Percentiles rank a stretch among this genome's conserved stretches.
phyloP scores from a whole-genome alignment of 2,888 invertebrate genomes.

The Polyploca ridens region DNA sequence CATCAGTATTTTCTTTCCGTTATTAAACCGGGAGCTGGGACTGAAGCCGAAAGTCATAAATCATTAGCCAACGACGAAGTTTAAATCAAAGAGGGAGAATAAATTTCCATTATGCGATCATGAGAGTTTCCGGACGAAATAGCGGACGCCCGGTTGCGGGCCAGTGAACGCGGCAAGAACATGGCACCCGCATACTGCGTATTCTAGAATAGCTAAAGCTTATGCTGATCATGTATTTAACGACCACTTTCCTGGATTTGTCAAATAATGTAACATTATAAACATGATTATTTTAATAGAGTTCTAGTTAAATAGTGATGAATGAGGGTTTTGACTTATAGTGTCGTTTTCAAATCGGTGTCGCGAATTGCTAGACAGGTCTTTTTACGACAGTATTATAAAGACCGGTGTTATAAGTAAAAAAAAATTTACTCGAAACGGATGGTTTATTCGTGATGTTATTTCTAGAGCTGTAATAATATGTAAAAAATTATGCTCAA shows the following conservation, averaged over 20 bases:
- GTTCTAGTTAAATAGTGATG: too few species aligned
- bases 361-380: too few species aligned
- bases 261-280: too few species aligned
- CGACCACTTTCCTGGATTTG: neutral
- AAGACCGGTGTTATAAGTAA: too few species aligned
- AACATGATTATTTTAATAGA: too few species aligned
- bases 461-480: too few species aligned
- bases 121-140: conserved; percentile 41
- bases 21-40: conserved; percentile 27
- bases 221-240: neutral
- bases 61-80: conserved; percentile 46
- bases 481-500: too few species aligned
- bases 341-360: too few species aligned
- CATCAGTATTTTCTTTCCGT: neutral
- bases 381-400: too few species aligned
- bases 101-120: conserved; percentile 57
- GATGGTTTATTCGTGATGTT: too few species aligned
- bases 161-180: conserved; percentile 11
- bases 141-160: conserved; percentile 25
- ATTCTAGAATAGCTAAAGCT: neutral
- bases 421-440: too few species aligned
- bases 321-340: too few species aligned
- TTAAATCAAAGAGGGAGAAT: conserved; percentile 55
- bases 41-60: conserved; percentile 38
- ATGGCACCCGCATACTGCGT: neutral